Evolutionary conservation across 2,797 vertebrate species (phyloP).

Genomic region (Nannoperca australis): DNA sequence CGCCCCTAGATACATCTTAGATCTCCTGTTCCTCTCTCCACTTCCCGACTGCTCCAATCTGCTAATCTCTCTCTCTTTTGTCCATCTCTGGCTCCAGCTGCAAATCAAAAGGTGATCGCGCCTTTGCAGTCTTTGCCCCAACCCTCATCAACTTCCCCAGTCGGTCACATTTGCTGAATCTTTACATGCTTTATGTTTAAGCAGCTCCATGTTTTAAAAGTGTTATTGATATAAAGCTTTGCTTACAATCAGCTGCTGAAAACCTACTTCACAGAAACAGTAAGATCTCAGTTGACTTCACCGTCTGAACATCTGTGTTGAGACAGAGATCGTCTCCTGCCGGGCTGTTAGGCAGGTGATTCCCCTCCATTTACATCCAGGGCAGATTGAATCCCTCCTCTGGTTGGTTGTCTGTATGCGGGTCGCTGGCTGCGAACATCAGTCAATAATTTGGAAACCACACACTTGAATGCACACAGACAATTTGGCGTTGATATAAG

Average conservation of each 20-base stretch:
- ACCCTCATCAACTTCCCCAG: too few relatives aligned
- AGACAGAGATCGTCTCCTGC: not conserved
- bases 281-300: not conserved
- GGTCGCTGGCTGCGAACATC: slow-evolving; percentile 39
- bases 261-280: not conserved
- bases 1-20: too few relatives aligned
- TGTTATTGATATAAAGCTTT: too few relatives aligned
- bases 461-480: slow-evolving; percentile 43
- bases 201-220: too few relatives aligned
- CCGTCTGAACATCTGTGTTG: not conserved
- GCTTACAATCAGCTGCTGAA: not conserved
- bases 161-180: too few relatives aligned
- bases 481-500: slow-evolving; percentile 49
- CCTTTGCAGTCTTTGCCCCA: too few relatives aligned
- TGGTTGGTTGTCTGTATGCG: slow-evolving; percentile 3
- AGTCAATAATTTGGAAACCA: slow-evolving; percentile 51
- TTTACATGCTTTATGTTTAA: too few relatives aligned
- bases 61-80: too few relatives aligned
- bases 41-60: too few relatives aligned
- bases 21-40: too few relatives aligned
- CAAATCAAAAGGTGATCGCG: too few relatives aligned
- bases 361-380: not conserved
- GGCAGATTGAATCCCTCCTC: not conserved
- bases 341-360: slow-evolving; percentile 9
- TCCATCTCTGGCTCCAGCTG: too few relatives aligned